A percentile compares a stretch with the other conserved stretches of the same genome.
phyloP scores from a whole-genome alignment of 2,113 vertebrate genomes.

The Trematocara macrostoma region DNA sequence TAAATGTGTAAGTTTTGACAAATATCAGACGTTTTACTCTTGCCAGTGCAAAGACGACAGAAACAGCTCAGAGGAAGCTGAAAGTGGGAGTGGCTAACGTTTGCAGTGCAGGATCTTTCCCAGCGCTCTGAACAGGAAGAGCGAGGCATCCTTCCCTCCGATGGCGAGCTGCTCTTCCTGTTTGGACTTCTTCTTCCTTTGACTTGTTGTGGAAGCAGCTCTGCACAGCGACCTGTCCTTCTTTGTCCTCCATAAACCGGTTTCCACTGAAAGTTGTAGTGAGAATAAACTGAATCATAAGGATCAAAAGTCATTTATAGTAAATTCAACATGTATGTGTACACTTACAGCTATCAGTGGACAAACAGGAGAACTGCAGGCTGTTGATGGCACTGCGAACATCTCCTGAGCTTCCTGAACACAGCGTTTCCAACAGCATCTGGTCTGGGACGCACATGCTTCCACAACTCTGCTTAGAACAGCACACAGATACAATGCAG shows the following conservation, averaged over 20 bases:
- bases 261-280: slow-evolving; percentile 54
- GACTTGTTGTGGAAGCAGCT: slow-evolving; percentile 56
- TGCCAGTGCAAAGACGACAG: neutral
- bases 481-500: neutral
- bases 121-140: slow-evolving; percentile 94
- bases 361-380: slow-evolving; percentile 82
- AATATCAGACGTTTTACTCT: neutral
- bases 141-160: slow-evolving; percentile 88
- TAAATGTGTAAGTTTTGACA: neutral
- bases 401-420: slow-evolving; percentile 88
- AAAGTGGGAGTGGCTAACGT: slow-evolving; percentile 74
- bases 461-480: slow-evolving; percentile 72
- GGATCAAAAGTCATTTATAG: neutral
- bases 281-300: neutral
- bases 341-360: neutral
- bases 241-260: slow-evolving; percentile 62
- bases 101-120: slow-evolving; percentile 97
- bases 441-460: slow-evolving; percentile 72
- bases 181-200: slow-evolving; percentile 60
- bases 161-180: slow-evolving; percentile 72
- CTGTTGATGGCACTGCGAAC: slow-evolving; percentile 94
- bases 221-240: slow-evolving; percentile 66
- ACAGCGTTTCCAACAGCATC: slow-evolving; percentile 78
- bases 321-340: accelerated
- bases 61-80: neutral